Percentiles rank a stretch among this genome's conserved stretches.
Conservation (phyloP, 2,113 vertebrate genomes). For the Patagioenas fasciata region DNA sequence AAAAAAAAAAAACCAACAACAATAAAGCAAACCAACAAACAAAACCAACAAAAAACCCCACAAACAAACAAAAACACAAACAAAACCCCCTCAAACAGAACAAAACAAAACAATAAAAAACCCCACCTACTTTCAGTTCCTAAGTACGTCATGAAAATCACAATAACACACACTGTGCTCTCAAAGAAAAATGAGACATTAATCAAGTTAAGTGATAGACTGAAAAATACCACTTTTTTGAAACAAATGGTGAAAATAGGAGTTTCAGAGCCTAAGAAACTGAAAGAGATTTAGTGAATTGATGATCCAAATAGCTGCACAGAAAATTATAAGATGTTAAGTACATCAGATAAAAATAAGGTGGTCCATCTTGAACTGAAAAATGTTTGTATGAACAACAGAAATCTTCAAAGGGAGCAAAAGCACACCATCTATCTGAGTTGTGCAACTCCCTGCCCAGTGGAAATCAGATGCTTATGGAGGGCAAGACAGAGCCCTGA, state of each 20-base stretch:
- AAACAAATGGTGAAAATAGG: not conserved
- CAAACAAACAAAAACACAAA: too few species aligned
- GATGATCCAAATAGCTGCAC: not conserved
- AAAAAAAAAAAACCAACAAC: not conserved
- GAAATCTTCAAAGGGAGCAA: not conserved
- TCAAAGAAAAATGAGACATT: constrained; percentile 30
- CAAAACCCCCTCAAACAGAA: too few species aligned
- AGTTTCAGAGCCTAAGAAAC: not conserved
- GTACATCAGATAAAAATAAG: not conserved
- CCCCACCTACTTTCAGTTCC: not conserved
- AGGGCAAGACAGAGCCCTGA: not conserved
- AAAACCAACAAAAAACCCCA: too few species aligned
- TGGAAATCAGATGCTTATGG: not conserved
- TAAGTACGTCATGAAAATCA: constrained; percentile 29
- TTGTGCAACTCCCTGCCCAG: not conserved
- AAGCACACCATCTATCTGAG: not conserved
- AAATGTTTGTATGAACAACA: not conserved
- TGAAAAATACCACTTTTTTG: not conserved
- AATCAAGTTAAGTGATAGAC: constrained; percentile 31
- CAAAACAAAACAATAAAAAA: too few species aligned
- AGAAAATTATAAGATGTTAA: not conserved
- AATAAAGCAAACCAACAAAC: not conserved
- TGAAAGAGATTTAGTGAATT: not conserved
- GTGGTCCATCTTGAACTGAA: not conserved
- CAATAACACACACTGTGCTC: constrained; percentile 33